Evolutionary conservation across 2,797 vertebrate species (phyloP), one percentile per base, ranked within the genome.

Genomic region (Nannoperca australis): DNA sequence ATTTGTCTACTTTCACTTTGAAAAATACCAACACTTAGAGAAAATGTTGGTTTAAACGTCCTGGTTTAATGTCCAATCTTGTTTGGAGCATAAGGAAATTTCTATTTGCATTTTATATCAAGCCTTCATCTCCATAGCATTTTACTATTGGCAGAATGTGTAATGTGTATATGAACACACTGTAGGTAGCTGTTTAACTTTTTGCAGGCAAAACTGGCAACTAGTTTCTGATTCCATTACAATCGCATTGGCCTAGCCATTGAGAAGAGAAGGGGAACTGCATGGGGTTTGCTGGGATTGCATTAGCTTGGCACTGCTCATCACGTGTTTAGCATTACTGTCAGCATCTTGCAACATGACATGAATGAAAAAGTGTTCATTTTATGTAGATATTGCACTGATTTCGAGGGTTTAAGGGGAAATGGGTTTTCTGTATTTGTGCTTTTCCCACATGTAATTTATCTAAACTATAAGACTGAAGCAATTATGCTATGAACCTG

Each of bases 271-370:
- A 95, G 89, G 93, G 95, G 94, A 96, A 96, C 92, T 94, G 86
- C 64, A 59, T 85, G 93, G 92, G 94, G 88, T 79, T 94, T 95
- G 91, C 95, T 94, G 77, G 76, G 87, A 94, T 95, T 95, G 94
- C 95, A 95, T 94, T 94, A 94, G 86, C 76, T 65, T 62, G 82
- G 85, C 88, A 65, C 79, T 79, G 91, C 72, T 90, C 65, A 90
- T 95, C 95, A 95, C 94, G 90, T 95, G 95, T 75, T 83, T 15
- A 70, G 71, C 70, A 55, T 93, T 94, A 93, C 91, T 91, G 92
- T 94, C 89, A 93, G 87, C 79, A 68, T 85, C 81, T 95, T 95
- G 94, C 95, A 91, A 95, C 92, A 95, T 84, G 74, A 78, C 67
- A 81, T 84, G 79, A 87, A 77, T 73, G 50, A 81, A 85, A 85